Base-by-base conservation (phyloP, 2,888 invertebrate genomes). In the Ichneumon xanthorius region DNA sequence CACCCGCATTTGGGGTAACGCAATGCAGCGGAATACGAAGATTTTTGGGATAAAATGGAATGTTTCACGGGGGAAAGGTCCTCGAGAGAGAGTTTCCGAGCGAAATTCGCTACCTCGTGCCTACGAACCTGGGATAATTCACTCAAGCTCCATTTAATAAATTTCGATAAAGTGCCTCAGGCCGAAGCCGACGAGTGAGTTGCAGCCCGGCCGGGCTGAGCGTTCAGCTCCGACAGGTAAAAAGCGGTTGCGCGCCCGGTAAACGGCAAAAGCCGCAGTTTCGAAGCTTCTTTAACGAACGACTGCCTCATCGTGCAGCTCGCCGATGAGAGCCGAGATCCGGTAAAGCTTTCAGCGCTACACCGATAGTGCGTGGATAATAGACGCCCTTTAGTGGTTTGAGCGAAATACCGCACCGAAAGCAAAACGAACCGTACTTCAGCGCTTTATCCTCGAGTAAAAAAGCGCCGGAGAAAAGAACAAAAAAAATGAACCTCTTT, bases 261-360 rank as follows among this genome's bases (percentile, higher is more conserved):
- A 45, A 67, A 71, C 63, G 65, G 67, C 77, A 72, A 77, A 84
- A 84, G 84, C 80, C 80, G 16, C 80, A 84, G 77, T 53, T 58
- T 73, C 73, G 68, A 78, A 85, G 75, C 70, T 81, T 81, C 84
- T 84, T 78, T 81, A 84, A 81, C 77, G 84, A 78, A 84, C 72
- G 61, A 73, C 71, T 33, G 37, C 19, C 71, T 80, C 73, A 75
- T 80, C 75, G 70, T 76, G 71, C 37, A 53, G 55, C 75, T 40
- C 50, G 58, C 50, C 30, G 48, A 55, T 76, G 76, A 67, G n/a
- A 77, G 67, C 16, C 30, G 6, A 6, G 61, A 30, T 61, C 14
- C 33, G 30, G 33, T 61, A 58, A 58, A 58, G 26, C 61, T 16
- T 11, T 6, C 14, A 61, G 14, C 30, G 26, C 61, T 26, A 16